phyloP scores from a whole-genome alignment of 1,140 invertebrate species.

The Trachymyrmex cornetzi region DNA sequence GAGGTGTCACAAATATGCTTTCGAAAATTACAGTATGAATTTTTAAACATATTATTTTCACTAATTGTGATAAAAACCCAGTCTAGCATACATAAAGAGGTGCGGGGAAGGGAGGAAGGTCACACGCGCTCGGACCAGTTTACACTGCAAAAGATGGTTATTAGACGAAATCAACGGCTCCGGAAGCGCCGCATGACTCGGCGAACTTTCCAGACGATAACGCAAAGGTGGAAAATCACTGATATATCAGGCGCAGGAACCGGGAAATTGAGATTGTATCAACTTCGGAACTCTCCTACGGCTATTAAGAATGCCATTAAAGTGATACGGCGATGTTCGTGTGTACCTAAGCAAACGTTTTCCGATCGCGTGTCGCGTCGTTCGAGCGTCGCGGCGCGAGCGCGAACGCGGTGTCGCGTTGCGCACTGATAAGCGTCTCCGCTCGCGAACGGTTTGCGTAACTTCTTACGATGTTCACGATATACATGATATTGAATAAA shows the following conservation, averaged over 20 bases:
- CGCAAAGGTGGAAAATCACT: conserved; percentile 58
- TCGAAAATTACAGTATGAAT: background rate
- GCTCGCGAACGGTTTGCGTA: background rate
- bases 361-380: conserved; percentile 47
- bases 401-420: no score
- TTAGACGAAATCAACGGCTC: conserved; percentile 45
- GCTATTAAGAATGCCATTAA: conserved; percentile 62
- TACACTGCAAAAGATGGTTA: conserved; percentile 42
- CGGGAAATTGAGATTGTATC: conserved; percentile 63
- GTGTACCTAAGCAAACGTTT: conserved; percentile 52
- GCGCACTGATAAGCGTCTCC: conserved; percentile 25
- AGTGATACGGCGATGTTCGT: conserved; percentile 49
- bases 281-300: conserved; percentile 59
- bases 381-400: background rate
- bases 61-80: background rate
- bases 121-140: conserved; percentile 9
- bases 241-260: conserved; percentile 59
- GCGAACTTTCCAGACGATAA: conserved; percentile 56
- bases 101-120: background rate
- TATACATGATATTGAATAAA: conserved; percentile 53
- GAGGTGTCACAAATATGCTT: background rate
- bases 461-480: background rate
- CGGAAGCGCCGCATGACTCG: conserved; percentile 47
- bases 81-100: background rate
- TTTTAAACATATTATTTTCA: background rate